These are phyloP conservation scores for Stramonita haemastoma DNA, from an alignment of 2,888 invertebrate genomes.

Conservation along the genomic window DNA sequence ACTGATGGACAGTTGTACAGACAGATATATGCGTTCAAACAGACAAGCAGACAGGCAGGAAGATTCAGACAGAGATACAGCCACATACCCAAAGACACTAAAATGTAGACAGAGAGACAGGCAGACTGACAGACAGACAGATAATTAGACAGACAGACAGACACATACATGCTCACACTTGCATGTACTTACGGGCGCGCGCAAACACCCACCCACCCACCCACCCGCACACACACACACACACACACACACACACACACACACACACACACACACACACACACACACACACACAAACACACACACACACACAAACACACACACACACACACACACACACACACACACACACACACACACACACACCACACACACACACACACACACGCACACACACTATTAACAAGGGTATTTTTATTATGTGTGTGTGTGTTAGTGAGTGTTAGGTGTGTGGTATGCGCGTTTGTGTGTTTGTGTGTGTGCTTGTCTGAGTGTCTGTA, in stretches of 20 bases:
- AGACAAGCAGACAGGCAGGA: not conserved
- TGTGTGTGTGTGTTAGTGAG: too few relatives aligned
- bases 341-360: not conserved
- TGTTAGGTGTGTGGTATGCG: too few relatives aligned
- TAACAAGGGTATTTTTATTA: too few relatives aligned
- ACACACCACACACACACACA: not conserved
- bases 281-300: conserved; percentile 1
- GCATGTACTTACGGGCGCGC: not conserved
- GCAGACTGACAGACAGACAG: not conserved
- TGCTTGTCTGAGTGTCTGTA: too few relatives aligned
- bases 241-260: not conserved
- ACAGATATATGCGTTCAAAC: not conserved
- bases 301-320: conserved; percentile 13
- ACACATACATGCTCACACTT: not conserved
- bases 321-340: conserved; percentile 9
- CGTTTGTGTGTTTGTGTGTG: too few relatives aligned
- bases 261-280: conserved; percentile 8
- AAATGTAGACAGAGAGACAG: not conserved
- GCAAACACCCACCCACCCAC: not conserved
- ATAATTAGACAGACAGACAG: not conserved
- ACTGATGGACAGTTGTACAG: not conserved
- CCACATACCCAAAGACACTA: not conserved
- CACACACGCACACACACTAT: not conserved
- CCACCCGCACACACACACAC: not conserved
- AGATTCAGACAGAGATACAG: not conserved